Percentiles rank a stretch among this genome's conserved stretches.
phyloP scores from a whole-genome alignment of 2,888 invertebrate species.

The Drosophila siamana region DNA sequence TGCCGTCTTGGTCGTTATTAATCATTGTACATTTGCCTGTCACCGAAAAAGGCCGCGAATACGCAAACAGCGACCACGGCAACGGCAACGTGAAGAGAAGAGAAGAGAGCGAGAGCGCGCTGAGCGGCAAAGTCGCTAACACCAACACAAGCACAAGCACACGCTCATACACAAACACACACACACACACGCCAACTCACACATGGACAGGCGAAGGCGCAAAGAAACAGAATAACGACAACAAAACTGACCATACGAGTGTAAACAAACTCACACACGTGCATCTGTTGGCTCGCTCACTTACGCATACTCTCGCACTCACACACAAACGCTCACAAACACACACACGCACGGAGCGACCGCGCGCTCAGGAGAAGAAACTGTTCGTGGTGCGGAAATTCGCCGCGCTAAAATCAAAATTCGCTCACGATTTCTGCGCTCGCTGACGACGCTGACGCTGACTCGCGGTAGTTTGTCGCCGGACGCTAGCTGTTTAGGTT shows the following conservation, averaged over 20 bases:
- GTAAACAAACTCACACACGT: conserved; percentile 66
- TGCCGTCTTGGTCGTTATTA: conserved; percentile 83
- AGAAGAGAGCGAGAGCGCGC: conserved; percentile 46
- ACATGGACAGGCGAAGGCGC: conserved; percentile 36
- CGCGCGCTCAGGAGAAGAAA: conserved; percentile 68
- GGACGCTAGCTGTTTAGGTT: conserved; percentile 82
- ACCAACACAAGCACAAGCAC: conserved; percentile 3
- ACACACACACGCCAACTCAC: conserved; percentile 27
- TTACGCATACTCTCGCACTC: conserved; percentile 36
- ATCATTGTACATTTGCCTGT: conserved; percentile 85
- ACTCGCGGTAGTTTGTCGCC: conserved; percentile 82
- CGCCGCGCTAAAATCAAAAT: conserved; percentile 82
- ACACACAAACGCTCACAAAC: conserved; percentile 14
- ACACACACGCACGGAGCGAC: conserved; percentile 36
- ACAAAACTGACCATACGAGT: conserved; percentile 75
- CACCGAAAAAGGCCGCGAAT: conserved; percentile 84
- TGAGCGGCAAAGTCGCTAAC: conserved; percentile 30
- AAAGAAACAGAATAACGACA: conserved; percentile 67
- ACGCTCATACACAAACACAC: conserved; percentile 5
- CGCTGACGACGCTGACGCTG: conserved; percentile 45
- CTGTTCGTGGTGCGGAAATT: conserved; percentile 74
- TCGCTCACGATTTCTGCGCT: conserved; percentile 78
- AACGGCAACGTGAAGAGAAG: conserved; percentile 13
- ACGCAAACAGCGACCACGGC: conserved; percentile 53
- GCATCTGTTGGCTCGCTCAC: conserved; percentile 49